Evolutionary conservation across 2,888 invertebrate genomes (phyloP).

Genomic region (Epinotia bilunana): DNA sequence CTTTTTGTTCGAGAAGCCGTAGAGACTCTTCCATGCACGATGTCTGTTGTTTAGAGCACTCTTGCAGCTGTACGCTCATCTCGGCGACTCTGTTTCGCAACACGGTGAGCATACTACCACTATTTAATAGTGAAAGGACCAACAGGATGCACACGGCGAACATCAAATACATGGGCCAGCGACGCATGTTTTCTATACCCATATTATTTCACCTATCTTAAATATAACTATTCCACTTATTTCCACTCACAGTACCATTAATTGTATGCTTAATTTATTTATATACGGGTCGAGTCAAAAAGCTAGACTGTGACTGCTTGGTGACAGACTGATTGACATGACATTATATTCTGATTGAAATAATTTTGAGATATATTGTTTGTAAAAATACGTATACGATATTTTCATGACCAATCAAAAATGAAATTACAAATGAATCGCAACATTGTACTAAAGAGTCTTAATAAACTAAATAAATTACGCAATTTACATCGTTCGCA

Average conservation of each 20-base stretch:
- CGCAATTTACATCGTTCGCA: too few species aligned
- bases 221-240: constrained; percentile 16
- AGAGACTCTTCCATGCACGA: constrained; percentile 76
- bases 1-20: constrained; percentile 72
- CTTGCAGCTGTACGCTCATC: constrained; percentile 71
- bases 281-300: constrained; percentile 8
- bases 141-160: constrained; percentile 76
- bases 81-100: constrained; percentile 70
- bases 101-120: constrained; percentile 76
- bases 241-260: constrained; percentile 24
- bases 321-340: background rate
- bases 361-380: constrained; percentile 11
- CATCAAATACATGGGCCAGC: constrained; percentile 79
- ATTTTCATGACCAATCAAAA: background rate
- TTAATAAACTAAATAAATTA: too few species aligned
- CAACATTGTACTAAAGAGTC: too few species aligned
- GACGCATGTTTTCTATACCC: constrained; percentile 83
- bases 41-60: constrained; percentile 75
- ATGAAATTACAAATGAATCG: too few species aligned
- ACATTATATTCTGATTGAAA: too few species aligned
- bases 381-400: background rate
- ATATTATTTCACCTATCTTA: constrained; percentile 56
- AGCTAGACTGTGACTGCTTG: background rate
- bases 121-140: constrained; percentile 79
- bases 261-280: constrained; percentile 19